A percentile compares a stretch with the other conserved stretches of the same genome.
Evolutionary conservation across 2,797 vertebrate species (phyloP).

Genomic region (Poeciliopsis infans): DNA sequence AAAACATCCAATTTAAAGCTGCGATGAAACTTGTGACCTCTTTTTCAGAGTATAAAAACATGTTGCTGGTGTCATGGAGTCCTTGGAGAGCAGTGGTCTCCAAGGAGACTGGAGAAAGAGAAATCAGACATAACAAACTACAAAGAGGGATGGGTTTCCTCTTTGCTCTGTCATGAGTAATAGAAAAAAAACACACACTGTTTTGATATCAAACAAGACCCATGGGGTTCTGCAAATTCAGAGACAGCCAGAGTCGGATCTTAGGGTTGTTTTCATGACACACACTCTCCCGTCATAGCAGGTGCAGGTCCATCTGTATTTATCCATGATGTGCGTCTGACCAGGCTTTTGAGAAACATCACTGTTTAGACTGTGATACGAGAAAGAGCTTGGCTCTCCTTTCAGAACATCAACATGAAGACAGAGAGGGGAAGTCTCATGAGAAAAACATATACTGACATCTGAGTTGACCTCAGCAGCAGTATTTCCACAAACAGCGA

Average conservation of each 20-base stretch:
- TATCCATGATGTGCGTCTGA: slow-evolving; percentile 47
- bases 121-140: slow-evolving; percentile 41
- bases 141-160: slow-evolving; percentile 35
- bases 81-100: slow-evolving; percentile 17
- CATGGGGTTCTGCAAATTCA: slow-evolving; percentile 54
- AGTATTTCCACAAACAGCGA: background rate
- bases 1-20: slow-evolving; percentile 36
- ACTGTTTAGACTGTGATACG: slow-evolving; percentile 56
- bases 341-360: slow-evolving; percentile 53
- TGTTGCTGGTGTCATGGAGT: slow-evolving; percentile 22
- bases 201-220: slow-evolving; percentile 69
- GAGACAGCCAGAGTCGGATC: slow-evolving; percentile 42
- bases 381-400: slow-evolving; percentile 33
- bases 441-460: slow-evolving; percentile 16
- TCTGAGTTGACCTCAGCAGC: background rate
- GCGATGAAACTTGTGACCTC: slow-evolving; percentile 7
- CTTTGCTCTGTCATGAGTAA: slow-evolving; percentile 30
- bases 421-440: slow-evolving; percentile 26
- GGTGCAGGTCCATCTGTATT: slow-evolving; percentile 45
- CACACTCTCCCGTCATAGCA: slow-evolving; percentile 61
- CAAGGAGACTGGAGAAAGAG: slow-evolving; percentile 13
- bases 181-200: slow-evolving; percentile 54
- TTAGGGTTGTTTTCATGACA: slow-evolving; percentile 66
- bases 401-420: slow-evolving; percentile 31
- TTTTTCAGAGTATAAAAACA: slow-evolving; percentile 27